Percentiles rank a stretch among this genome's conserved stretches.
Conservation (phyloP, 2,113 vertebrate species). For the Tor tambroides region DNA sequence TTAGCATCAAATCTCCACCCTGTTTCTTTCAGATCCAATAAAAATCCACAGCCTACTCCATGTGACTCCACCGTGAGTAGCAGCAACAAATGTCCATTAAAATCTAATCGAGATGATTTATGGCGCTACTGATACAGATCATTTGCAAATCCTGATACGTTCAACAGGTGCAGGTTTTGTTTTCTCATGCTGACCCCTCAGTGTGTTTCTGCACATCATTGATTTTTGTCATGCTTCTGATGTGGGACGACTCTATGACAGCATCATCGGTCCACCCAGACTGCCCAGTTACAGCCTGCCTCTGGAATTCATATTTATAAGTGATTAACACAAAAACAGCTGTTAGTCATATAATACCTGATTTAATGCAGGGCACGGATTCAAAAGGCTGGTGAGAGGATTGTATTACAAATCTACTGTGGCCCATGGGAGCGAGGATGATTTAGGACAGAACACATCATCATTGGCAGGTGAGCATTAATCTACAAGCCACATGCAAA, state of each 20-base stretch:
- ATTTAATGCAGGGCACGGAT: conserved; percentile 36
- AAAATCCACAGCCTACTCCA: background rate
- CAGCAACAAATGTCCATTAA: conserved; percentile 26
- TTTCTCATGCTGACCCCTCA: conserved; percentile 5
- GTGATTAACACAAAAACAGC: conserved; percentile 46
- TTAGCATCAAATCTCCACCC: background rate
- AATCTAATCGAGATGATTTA: conserved; percentile 46
- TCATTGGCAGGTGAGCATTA: conserved; percentile 22
- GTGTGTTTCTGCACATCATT: background rate
- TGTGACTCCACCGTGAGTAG: conserved; percentile 1
- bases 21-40: background rate
- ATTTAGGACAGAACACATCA: background rate
- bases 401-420: conserved; percentile 35
- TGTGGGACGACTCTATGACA: background rate
- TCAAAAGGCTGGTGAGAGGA: conserved; percentile 35
- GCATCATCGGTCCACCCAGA: background rate
- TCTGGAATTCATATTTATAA: conserved; percentile 15
- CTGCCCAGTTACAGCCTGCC: conserved; percentile 13
- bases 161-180: conserved; percentile 29
- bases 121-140: conserved; percentile 31
- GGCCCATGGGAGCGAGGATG: conserved; percentile 18
- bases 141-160: conserved; percentile 36
- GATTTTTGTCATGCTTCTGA: conserved; percentile 7
- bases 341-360: conserved; percentile 40
- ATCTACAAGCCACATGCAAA: conserved; percentile 17